Conservation (phyloP, 2,797 vertebrate genomes). For the Sebastes goodei region DNA sequence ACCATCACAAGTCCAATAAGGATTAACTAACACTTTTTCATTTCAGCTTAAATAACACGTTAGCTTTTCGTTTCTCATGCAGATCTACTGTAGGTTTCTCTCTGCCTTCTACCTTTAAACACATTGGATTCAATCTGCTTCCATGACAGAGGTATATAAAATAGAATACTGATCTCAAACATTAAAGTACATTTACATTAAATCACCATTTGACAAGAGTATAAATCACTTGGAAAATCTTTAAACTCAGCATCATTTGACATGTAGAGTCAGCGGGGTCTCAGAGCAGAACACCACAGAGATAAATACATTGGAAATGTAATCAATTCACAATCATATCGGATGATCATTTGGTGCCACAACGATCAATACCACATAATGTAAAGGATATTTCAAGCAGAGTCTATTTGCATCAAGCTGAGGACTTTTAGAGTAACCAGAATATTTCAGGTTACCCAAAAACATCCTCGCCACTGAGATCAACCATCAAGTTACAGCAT, state of each 20-base stretch:
- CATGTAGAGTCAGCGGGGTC: slow-evolving; percentile 50
- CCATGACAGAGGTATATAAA: slow-evolving; percentile 54
- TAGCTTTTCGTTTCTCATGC: slow-evolving; percentile 61
- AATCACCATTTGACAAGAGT: slow-evolving; percentile 74
- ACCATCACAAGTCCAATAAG: slow-evolving; percentile 77
- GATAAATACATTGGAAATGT: slow-evolving; percentile 63
- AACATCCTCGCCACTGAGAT: neutral
- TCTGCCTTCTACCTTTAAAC: slow-evolving; percentile 58
- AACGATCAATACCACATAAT: slow-evolving; percentile 45
- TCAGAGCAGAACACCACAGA: slow-evolving; percentile 46
- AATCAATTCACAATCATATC: slow-evolving; percentile 66
- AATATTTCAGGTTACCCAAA: slow-evolving; percentile 5
- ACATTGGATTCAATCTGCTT: slow-evolving; percentile 57
- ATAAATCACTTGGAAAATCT: slow-evolving; percentile 59
- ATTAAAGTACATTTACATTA: slow-evolving; percentile 73
- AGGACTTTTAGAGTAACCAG: slow-evolving; percentile 15
- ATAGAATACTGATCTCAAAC: slow-evolving; percentile 76
- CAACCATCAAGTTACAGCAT: slow-evolving; percentile 4
- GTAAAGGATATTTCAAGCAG: slow-evolving; percentile 28
- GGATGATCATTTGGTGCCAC: slow-evolving; percentile 61
- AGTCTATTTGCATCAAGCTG: slow-evolving; percentile 1
- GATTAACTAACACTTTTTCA: slow-evolving; percentile 69
- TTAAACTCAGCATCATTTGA: slow-evolving; percentile 63
- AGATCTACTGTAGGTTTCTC: slow-evolving; percentile 55
- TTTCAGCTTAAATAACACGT: slow-evolving; percentile 63